Evolutionary conservation across 2,888 invertebrate species (phyloP).

Genomic region (Meliscaeva auricollis): DNA sequence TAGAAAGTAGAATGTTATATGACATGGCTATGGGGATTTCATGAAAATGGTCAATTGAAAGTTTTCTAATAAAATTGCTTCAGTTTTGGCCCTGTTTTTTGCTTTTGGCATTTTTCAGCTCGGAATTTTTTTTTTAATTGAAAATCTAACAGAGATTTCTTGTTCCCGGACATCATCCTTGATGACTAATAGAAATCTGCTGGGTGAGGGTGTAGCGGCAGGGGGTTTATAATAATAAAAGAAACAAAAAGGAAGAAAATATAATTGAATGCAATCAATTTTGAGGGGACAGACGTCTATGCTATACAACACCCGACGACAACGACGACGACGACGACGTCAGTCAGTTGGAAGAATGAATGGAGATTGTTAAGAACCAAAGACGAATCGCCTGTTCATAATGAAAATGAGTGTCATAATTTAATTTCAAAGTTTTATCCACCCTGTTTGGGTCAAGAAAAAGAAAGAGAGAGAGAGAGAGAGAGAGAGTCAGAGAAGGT

Average conservation of each 20-base stretch:
- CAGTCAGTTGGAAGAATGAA: conserved; percentile 12
- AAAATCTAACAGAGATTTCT: conserved; percentile 50
- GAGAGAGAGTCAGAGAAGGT: background rate
- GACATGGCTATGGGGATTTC: background rate
- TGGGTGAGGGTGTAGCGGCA: too few species aligned
- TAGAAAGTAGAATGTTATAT: background rate
- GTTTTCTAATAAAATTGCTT: conserved; percentile 68
- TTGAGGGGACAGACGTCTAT: background rate
- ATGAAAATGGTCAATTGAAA: conserved; percentile 34
- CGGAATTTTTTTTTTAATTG: conserved; percentile 66
- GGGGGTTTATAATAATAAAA: conserved; percentile 10
- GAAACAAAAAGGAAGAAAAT: conserved; percentile 31
- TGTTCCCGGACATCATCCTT: conserved; percentile 21
- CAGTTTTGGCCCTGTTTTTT: conserved; percentile 12
- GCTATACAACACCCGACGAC: background rate
- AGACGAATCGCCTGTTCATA: conserved; percentile 49
- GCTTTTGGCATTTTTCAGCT: conserved; percentile 51
- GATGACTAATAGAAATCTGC: conserved; percentile 1
- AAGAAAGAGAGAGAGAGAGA: background rate
- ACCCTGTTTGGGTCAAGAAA: background rate
- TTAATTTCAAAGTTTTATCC: conserved; percentile 66
- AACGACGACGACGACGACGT: background rate
- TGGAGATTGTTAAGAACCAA: conserved; percentile 42
- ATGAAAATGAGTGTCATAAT: conserved; percentile 64
- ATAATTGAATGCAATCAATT: conserved; percentile 68